phyloP scores from a whole-genome alignment of 30 jellyfish, hydroid and myxozoan genomes.

The Pelagia noctiluca region DNA sequence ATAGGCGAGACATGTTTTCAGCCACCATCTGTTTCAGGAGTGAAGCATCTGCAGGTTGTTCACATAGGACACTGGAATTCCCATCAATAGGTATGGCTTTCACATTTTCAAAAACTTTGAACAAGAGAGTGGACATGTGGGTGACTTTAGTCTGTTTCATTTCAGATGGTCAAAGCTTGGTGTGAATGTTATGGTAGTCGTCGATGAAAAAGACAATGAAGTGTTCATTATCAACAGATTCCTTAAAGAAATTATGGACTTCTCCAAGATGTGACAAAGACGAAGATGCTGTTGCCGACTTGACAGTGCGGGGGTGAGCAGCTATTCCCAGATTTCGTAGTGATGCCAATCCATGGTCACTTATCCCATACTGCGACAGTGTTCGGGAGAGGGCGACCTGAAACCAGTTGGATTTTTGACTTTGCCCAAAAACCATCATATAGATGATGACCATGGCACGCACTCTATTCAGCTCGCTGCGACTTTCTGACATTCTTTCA shows the following conservation, averaged over 20 bases:
- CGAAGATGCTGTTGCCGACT: no score
- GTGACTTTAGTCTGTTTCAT: no score
- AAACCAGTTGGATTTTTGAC: no score
- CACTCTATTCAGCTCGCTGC: neutral
- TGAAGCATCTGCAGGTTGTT: conserved; percentile 23
- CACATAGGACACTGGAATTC: conserved; percentile 4
- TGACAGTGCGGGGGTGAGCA: no score
- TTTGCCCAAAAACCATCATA: neutral
- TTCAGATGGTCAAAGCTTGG: no score
- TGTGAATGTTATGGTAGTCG: no score
- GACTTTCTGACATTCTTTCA: conserved; percentile 14
- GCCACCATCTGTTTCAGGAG: neutral
- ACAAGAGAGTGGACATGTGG: neutral
- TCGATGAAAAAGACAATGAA: no score
- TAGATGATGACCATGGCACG: neutral
- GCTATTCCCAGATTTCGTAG: neutral
- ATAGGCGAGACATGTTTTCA: neutral
- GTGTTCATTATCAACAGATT: no score
- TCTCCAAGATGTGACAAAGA: no score
- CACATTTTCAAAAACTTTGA: neutral
- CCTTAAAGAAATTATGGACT: no score
- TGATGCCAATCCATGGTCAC: neutral
- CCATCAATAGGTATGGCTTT: conserved; percentile 10
- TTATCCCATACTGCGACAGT: neutral
- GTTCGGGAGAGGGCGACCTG: neutral